Percentiles rank a stretch among this genome's conserved stretches.
phyloP scores from a whole-genome alignment of 1,140 invertebrate genomes.

The Drosophila pseudoobscura region DNA sequence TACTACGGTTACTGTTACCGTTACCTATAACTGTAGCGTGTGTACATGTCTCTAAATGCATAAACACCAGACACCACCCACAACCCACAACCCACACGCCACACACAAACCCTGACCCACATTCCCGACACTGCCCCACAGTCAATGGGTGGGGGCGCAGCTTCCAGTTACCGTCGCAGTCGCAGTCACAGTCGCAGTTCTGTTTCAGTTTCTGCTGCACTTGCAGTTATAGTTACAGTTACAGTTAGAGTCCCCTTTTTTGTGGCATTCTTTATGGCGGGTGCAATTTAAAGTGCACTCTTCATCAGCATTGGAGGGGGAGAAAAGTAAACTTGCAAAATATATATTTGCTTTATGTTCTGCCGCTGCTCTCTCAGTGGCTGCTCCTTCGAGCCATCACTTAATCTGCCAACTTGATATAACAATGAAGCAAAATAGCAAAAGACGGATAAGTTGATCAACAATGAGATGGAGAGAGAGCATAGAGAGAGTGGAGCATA shows the following conservation, averaged over 20 bases:
- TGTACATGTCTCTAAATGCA: conserved; percentile 58
- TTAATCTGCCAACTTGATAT: conserved; percentile 62
- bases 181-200: neutral
- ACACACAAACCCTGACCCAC: conserved; percentile 52
- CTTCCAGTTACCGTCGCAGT: neutral
- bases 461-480: neutral
- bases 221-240: conserved; percentile 12
- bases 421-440: conserved; percentile 23
- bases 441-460: conserved; percentile 31
- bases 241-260: conserved; percentile 11
- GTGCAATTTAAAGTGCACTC: conserved; percentile 59
- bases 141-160: neutral
- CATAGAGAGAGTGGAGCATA: neutral
- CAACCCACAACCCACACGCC: too few species aligned
- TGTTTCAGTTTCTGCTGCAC: conserved; percentile 2
- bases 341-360: conserved; percentile 52
- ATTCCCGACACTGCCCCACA: conserved; percentile 15
- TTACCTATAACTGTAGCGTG: conserved; percentile 24
- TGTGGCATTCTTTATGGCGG: conserved; percentile 52
- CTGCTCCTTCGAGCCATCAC: conserved; percentile 49
- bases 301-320: conserved; percentile 37
- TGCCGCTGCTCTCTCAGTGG: conserved; percentile 24
- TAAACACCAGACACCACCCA: conserved; percentile 31
- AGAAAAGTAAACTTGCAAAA: conserved; percentile 47
- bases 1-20: conserved; percentile 8